Evolutionary conservation across 64 coral and sea anemone species (phyloP), one percentile per base, ranked within the genome.

Genomic region (Exaiptasia diaphana): DNA sequence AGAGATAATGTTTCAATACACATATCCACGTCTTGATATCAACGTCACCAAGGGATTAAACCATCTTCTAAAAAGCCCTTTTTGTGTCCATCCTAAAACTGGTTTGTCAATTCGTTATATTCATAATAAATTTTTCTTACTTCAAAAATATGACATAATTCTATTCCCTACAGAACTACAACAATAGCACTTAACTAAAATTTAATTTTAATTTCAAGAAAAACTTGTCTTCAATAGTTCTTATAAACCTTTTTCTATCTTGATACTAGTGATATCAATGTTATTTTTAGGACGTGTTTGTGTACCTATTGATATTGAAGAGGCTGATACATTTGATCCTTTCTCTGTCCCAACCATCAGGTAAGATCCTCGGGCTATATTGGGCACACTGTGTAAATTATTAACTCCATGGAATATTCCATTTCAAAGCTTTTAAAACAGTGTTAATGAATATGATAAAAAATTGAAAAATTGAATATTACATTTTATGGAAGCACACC

Each of bases 11-110:
- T 84, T 99, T 13, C 95, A 99, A 39, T 89, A 99, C 69, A 88
- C 83, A 31, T 99, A 93, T 41, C 95, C 95, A 28, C 90, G 95
- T 49, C 68, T 99, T 53, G 95, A 99, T 63, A 90, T 99, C 1
- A 99, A 99, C 71, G 95, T 99, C 17, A 99, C 95, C 12, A 99
- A 99, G 77, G 95, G 95, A 42, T 81, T 99, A 5, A 99, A 99
- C 50, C 95, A 99, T 34, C 81, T 99, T 41, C 74, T 99, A 2
- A 99, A 99, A 74, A 99, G 95, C 73, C 95, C 95, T 62, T 99
- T 99, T 48, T 99, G 95, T 68, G 75, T 99, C 73, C 95, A 99
- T 59, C 95, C 95, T 1, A 99, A 99, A 39, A 97, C 94, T 71
- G 94, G 94, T 97, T 24, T 48, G 79, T 75, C 31, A 29, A 23